These are phyloP conservation scores for Porites lutea DNA, from an alignment of 64 coral and sea anemone species.

Conservation along the genomic window DNA sequence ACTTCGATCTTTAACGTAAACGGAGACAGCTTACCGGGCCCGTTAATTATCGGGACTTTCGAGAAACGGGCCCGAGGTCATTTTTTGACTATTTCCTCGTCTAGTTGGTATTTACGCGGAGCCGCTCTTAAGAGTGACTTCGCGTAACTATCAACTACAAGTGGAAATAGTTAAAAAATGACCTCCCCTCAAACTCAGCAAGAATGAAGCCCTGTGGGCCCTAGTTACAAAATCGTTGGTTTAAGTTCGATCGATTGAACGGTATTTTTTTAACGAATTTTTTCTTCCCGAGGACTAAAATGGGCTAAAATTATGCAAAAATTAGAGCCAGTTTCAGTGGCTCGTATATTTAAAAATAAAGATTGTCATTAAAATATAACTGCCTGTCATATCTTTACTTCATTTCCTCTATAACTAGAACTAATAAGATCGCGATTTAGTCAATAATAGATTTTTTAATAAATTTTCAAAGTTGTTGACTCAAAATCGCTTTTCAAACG, in stretches of 20 bases:
- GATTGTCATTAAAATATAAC: conserved; percentile 7
- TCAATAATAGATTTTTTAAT: neutral
- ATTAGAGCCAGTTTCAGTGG: neutral
- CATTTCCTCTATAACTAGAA: neutral
- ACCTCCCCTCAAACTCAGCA: neutral
- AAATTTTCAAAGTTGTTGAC: conserved; percentile 6
- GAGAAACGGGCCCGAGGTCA: no score
- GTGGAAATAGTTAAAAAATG: conserved; percentile 7
- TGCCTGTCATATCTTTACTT: neutral
- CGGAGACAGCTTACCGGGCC: no score
- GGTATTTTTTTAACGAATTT: neutral
- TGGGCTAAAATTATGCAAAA: neutral
- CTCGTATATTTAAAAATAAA: neutral
- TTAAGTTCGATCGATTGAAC: neutral
- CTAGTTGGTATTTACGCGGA: no score
- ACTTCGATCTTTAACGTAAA: no score
- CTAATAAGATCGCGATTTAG: conserved; percentile 1
- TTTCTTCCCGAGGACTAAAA: neutral
- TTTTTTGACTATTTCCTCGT: no score
- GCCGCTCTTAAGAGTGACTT: neutral
- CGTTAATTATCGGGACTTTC: no score
- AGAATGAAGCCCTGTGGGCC: conserved; percentile 13
- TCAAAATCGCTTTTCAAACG: no score
- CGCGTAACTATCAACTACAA: conserved; percentile 13
- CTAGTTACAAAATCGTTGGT: conserved; percentile 5